These are phyloP conservation scores for Pollenia angustigena DNA, from an alignment of 2,888 invertebrate species.

Conservation along the genomic window DNA sequence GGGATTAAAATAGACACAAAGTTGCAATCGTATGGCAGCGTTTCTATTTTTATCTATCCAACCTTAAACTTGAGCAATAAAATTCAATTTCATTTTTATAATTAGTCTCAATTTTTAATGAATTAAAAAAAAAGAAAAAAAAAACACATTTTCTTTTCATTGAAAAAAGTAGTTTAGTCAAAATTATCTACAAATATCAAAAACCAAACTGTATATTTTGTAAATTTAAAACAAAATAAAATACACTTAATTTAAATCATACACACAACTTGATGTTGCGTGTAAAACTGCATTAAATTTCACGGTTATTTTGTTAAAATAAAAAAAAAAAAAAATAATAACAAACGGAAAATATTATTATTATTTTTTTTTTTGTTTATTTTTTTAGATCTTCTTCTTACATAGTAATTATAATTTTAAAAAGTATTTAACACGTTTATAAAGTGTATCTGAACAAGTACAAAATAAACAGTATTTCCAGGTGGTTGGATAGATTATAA, in stretches of 20 bases:
- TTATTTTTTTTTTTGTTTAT: background rate
- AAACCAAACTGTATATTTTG: background rate
- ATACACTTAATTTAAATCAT: slow-evolving; percentile 40
- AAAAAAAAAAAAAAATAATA: background rate
- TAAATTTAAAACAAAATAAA: slow-evolving; percentile 12
- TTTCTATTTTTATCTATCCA: background rate
- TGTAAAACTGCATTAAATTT: slow-evolving; percentile 45
- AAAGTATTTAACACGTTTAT: slow-evolving; percentile 2
- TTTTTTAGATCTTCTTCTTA: too few species aligned
- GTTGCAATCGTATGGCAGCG: background rate
- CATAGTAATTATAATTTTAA: background rate
- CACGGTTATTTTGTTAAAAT: slow-evolving; percentile 21
- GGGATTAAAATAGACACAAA: background rate
- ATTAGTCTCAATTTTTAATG: background rate
- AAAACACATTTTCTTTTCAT: background rate
- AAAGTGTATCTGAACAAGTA: background rate
- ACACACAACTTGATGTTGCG: slow-evolving; percentile 45
- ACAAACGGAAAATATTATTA: slow-evolving; percentile 13
- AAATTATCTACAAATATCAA: background rate
- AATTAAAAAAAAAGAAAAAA: background rate
- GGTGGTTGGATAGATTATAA: background rate
- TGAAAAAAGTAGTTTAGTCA: background rate
- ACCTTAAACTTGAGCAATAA: background rate
- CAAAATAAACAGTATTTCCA: background rate
- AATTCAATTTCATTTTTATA: background rate